Evolutionary conservation across 2,113 vertebrate genomes (phyloP).

Genomic region (Elachura formosa): DNA sequence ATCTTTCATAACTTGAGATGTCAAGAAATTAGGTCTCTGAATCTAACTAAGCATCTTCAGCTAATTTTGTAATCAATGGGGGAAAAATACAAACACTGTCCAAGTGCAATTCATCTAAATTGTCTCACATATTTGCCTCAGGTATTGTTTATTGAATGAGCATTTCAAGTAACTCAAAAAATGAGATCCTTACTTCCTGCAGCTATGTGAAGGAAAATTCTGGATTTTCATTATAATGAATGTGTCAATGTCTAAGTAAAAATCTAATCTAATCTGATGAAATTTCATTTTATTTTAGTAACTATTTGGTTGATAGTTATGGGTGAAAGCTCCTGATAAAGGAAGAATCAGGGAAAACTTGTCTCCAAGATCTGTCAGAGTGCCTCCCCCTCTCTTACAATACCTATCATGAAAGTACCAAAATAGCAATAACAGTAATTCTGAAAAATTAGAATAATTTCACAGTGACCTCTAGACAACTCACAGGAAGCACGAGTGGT

Average conservation of each 20-base stretch:
- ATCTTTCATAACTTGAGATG: neutral
- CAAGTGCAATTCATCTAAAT: neutral
- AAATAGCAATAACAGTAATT: neutral
- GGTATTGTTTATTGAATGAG: fast-evolving
- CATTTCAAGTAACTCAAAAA: neutral
- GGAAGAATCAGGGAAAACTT: neutral
- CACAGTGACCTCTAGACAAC: neutral
- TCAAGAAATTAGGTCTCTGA: neutral
- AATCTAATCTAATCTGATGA: neutral
- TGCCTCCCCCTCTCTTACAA: neutral
- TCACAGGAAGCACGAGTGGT: neutral
- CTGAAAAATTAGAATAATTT: neutral
- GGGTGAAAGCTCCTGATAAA: neutral
- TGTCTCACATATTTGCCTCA: neutral
- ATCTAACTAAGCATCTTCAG: neutral
- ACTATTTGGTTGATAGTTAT: neutral
- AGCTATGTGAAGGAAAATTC: neutral
- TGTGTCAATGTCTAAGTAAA: neutral
- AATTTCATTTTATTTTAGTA: neutral
- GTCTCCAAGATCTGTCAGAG: neutral
- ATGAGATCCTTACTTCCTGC: neutral
- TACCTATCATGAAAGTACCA: neutral
- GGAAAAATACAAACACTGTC: neutral
- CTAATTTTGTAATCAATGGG: neutral
- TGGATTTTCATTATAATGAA: neutral